A percentile compares a stretch with the other conserved stretches of the same genome.
Evolutionary conservation across 2,888 invertebrate genomes (phyloP).

Genomic region (Acleris laterana): DNA sequence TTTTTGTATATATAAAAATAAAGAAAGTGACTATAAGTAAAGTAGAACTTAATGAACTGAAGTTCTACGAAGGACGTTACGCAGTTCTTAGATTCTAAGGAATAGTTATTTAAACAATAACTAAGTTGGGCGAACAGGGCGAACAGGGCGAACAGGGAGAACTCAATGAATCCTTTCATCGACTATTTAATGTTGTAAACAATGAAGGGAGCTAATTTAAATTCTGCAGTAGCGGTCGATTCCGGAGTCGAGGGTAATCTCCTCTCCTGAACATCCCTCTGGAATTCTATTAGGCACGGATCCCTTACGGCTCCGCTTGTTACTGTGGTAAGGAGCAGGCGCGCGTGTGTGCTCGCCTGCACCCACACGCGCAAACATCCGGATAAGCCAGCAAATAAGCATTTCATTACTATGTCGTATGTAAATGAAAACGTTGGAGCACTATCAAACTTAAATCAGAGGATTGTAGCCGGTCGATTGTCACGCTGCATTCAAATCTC

Average conservation of each 20-base stretch:
- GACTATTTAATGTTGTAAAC: constrained; percentile 17
- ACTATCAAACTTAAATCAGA: constrained; percentile 1
- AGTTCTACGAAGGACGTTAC: no score
- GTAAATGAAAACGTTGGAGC: constrained; percentile 6
- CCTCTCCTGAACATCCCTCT: constrained; percentile 46
- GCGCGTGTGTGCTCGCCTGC: constrained; percentile 34
- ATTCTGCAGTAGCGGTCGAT: constrained; percentile 39
- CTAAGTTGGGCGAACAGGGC: background rate
- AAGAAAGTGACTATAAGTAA: no score
- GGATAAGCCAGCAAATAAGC: constrained; percentile 21
- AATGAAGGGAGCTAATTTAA: constrained; percentile 37
- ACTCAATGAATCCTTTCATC: constrained; percentile 8
- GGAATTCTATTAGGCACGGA: constrained; percentile 57
- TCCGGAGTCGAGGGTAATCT: constrained; percentile 46
- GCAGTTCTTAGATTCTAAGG: background rate
- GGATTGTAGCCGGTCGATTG: background rate
- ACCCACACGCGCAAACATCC: constrained; percentile 19
- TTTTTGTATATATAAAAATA: no score
- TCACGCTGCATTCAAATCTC: background rate
- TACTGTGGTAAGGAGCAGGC: constrained; percentile 44
- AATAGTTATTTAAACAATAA: background rate
- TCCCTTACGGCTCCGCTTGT: constrained; percentile 50
- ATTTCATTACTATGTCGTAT: constrained; percentile 27
- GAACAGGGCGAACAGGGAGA: background rate
- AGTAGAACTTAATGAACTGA: no score